Base-by-base conservation (phyloP, 2,797 vertebrate genomes). In the Protosalanx chinensis region DNA sequence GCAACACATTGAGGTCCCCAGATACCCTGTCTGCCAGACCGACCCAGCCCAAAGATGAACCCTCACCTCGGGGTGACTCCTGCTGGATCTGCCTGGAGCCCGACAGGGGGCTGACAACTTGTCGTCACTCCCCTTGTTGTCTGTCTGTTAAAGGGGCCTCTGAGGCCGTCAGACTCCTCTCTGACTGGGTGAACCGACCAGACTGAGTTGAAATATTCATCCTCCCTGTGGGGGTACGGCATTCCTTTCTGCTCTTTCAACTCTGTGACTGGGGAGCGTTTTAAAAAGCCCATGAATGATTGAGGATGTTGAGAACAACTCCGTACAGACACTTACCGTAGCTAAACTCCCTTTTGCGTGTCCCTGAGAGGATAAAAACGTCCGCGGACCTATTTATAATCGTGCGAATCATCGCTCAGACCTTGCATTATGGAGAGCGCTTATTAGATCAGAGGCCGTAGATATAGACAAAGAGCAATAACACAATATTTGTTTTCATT, bases 71-170 rank as follows among this genome's bases (percentile, higher is more conserved):
- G 63, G 58, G 68, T 82, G 74, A 76, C 75, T 77, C 72, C 35
- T 62, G 63, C 58, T 59, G 75, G 81, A 75, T 82, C 70, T 32
- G 29, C 71, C 58, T 67, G 71, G 16, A 49, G 67, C 59, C 70
- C 77, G 74, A 79, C 69, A 62, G 66, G 68, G 37, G 53, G 64
- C 64, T 73, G 76, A 82, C 81, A 77, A 15, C 46, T 49, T 65
- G n/a, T 41, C 6, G 33, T 70, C 27, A 62, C 2, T 6, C 72
- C 57, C 64, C 59, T 71, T 57, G 74, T 57, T 76, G 71, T 82
- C 63, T 78, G 77, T 76, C 76, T 72, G 46, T 74, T 32, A 67
- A 72, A 3, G 58, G 35, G 6, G 18, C 12, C 12, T 46, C 53
- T 23, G 62, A 58, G 30, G 12, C 56, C 10, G 57, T 56, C 23